A percentile compares a stretch with the other conserved stretches of the same genome.
These are phyloP conservation scores for Caenorhabditis sp. DNA, from an alignment of 2,888 invertebrate species.

Conservation along the genomic window DNA sequence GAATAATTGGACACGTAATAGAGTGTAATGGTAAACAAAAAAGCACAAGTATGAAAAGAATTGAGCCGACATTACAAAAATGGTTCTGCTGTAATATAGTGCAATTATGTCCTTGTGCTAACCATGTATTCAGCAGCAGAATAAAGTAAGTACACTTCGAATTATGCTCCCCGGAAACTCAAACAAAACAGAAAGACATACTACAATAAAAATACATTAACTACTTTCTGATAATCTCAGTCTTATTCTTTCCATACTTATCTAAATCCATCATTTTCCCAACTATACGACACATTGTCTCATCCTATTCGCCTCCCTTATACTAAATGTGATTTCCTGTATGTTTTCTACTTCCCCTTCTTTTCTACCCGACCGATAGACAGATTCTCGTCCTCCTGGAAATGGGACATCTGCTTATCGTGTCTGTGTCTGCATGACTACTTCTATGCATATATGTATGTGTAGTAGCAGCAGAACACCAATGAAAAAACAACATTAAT, in stretches of 20 bases:
- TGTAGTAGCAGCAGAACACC: conserved; percentile 13
- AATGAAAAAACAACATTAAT: neutral
- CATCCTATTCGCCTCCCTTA: neutral
- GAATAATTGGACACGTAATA: neutral
- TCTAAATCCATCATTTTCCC: neutral
- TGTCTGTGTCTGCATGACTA: conserved; percentile 1
- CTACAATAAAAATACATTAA: neutral
- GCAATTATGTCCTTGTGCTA: neutral
- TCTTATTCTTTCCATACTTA: neutral
- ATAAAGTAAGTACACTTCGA: no score
- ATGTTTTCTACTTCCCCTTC: neutral
- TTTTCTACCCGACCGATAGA: neutral
- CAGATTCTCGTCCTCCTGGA: neutral
- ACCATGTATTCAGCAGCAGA: neutral
- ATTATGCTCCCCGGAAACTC: no score
- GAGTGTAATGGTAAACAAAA: neutral
- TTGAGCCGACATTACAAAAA: neutral
- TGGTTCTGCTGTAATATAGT: neutral
- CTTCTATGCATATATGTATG: neutral
- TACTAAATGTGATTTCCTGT: conserved; percentile 1
- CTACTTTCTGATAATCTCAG: neutral
- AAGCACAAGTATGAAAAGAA: neutral
- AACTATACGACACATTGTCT: neutral
- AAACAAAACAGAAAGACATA: no score
- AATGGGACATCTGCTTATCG: neutral